A percentile compares a stretch with the other conserved stretches of the same genome.
Conservation (phyloP, 2,113 vertebrate species). For the Myrmecophaga tridactyla region DNA sequence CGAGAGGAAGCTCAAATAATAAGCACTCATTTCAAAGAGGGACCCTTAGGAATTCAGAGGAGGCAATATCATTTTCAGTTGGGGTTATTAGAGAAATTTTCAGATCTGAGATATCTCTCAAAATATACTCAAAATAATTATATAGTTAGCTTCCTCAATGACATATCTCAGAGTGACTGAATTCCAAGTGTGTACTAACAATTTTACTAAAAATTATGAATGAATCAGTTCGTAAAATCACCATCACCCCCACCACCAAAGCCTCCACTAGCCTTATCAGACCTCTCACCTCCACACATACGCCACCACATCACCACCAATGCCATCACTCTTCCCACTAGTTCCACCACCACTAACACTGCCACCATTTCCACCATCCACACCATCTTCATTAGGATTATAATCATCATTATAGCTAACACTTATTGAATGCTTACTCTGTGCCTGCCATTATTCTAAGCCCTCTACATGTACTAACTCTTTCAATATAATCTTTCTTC, state of each 20-base stretch:
- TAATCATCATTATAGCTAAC: too few species aligned
- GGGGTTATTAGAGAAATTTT: not conserved
- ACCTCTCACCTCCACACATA: too few species aligned
- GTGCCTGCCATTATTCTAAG: not conserved
- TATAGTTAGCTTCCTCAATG: not conserved
- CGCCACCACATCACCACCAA: too few species aligned
- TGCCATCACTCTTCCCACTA: too few species aligned
- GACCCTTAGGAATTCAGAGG: not conserved
- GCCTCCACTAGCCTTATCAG: too few species aligned
- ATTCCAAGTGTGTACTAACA: not conserved
- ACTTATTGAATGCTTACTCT: not conserved
- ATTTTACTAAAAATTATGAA: not conserved
- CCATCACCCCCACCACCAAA: too few species aligned
- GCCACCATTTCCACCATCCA: too few species aligned
- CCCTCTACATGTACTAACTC: not conserved
- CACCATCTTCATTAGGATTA: not conserved
- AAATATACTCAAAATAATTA: constrained; percentile 4
- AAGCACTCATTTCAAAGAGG: not conserved
- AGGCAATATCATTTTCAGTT: not conserved
- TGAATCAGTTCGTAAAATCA: not conserved
- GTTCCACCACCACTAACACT: too few species aligned
- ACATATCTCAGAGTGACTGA: not conserved
- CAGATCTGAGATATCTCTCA: not conserved
- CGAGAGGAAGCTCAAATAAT: not conserved
- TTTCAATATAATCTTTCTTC: not conserved